Base-by-base conservation (phyloP, 2,888 invertebrate genomes). In the Agrochola lota region DNA sequence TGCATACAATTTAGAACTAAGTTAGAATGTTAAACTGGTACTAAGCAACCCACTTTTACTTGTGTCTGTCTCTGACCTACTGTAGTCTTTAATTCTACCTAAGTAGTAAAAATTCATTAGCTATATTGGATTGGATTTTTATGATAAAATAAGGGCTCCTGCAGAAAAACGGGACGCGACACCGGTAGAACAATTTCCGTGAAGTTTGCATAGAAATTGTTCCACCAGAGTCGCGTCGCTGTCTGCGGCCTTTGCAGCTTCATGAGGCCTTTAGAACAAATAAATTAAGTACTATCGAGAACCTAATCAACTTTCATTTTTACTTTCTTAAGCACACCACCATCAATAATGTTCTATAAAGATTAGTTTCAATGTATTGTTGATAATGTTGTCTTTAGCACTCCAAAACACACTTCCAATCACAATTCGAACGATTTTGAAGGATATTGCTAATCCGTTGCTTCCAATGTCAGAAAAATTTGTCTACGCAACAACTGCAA, bases 11-110 rank as follows among this genome's bases (percentile, higher is more conserved):
- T 69, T 69, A 66, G 20, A 60, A 60, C 59, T 60, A 60, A 52
- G 59, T 60, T 63, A 57, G 26, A 69, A 78, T 78, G 26, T 60
- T 60, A 66, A 77, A 68, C 55, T n/a, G 23, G 23, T 57, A 62
- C 2, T 55, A 17, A 23, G 64, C 12, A 49, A 70, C 20, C 46
- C 57, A 67, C 23, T 55, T 70, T 23, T 70, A 66, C n/a, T 55
- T 64, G 23, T 75, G 30, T n/a, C 12, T 35, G 26, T 30, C 15
- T n/a, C 15, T 2, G 30, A 46, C 23, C 5, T 55, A 17, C 23
- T 72, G 20, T 30, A 30, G 17, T 35, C 11, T 55, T 26, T 71
- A 9, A 43, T 26, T 23, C 0, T 40, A n/a, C 20, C 2, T 20
- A 20, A 7, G 17, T 26, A 66, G 26, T 60, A 52, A 62, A 35